Conservation (phyloP, 2,888 invertebrate genomes). For the Drosophila histrio region DNA sequence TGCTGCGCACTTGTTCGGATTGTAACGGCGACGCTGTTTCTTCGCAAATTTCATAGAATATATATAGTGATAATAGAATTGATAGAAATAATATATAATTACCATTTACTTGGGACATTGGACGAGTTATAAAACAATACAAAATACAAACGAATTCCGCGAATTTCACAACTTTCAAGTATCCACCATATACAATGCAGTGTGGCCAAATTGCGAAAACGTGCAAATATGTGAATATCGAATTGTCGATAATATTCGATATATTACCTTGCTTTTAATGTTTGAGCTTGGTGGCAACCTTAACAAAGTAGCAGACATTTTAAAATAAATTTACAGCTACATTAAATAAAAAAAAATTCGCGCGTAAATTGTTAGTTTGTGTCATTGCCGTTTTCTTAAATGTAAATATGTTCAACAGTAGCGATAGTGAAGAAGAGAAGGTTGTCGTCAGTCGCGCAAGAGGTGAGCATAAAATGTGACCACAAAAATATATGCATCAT, state of each 20-base stretch:
- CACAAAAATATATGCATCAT: no score
- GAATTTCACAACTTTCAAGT: not conserved
- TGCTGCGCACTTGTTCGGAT: not conserved
- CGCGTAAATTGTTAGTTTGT: slow-evolving; percentile 10
- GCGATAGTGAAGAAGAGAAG: slow-evolving; percentile 34
- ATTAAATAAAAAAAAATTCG: slow-evolving; percentile 10
- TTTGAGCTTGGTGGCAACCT: slow-evolving; percentile 13
- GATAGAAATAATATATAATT: not conserved
- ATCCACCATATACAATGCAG: not conserved
- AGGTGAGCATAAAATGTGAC: slow-evolving; percentile 31
- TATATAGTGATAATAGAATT: not conserved
- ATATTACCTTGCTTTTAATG: not conserved
- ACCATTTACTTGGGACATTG: slow-evolving; percentile 1
- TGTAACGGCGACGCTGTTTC: not conserved
- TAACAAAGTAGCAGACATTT: not conserved
- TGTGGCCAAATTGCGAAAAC: not conserved
- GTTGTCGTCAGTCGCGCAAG: slow-evolving; percentile 13
- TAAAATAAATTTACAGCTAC: slow-evolving; percentile 20
- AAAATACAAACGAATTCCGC: not conserved
- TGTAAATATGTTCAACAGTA: slow-evolving; percentile 38
- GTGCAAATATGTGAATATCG: not conserved
- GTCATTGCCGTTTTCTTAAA: not conserved
- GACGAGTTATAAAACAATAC: not conserved
- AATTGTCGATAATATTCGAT: not conserved
- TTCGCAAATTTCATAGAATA: no score